phyloP scores from a whole-genome alignment of 2,113 vertebrate species.

The Eretmochelys imbricata region DNA sequence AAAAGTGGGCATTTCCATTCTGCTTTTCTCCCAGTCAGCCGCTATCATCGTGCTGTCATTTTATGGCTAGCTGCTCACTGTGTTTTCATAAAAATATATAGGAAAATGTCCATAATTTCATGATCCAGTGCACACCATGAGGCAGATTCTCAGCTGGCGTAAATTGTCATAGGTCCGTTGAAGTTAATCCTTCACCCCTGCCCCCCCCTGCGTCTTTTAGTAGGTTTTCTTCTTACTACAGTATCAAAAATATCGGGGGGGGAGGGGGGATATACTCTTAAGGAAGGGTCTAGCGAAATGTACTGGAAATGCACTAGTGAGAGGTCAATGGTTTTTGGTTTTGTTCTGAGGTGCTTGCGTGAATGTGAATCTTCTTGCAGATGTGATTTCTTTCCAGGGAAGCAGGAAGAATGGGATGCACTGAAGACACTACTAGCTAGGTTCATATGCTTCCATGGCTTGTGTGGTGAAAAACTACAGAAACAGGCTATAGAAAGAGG shows the following conservation, averaged over 20 bases:
- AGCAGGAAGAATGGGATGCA: background rate
- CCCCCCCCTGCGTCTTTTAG: background rate
- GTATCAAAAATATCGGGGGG: background rate
- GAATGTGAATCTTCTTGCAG: background rate
- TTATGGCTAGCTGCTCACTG: background rate
- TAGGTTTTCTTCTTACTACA: background rate
- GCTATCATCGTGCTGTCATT: background rate
- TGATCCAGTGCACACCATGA: background rate
- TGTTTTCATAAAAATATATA: background rate
- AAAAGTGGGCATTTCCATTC: background rate
- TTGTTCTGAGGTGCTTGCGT: background rate
- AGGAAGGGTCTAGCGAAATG: background rate
- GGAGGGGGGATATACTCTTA: background rate
- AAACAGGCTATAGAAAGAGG: background rate
- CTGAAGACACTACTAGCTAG: background rate
- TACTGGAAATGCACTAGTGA: background rate
- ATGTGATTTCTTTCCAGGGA: too few species aligned
- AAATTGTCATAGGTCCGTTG: background rate
- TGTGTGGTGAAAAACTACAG: background rate
- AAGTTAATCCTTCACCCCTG: background rate
- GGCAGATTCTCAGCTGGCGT: background rate
- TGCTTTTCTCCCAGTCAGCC: background rate
- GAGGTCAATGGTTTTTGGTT: background rate
- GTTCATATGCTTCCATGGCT: background rate
- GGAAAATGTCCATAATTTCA: background rate